Percentiles rank a stretch among this genome's conserved stretches.
Conservation (phyloP, 1,140 invertebrate species). For the Cherax destructor region DNA sequence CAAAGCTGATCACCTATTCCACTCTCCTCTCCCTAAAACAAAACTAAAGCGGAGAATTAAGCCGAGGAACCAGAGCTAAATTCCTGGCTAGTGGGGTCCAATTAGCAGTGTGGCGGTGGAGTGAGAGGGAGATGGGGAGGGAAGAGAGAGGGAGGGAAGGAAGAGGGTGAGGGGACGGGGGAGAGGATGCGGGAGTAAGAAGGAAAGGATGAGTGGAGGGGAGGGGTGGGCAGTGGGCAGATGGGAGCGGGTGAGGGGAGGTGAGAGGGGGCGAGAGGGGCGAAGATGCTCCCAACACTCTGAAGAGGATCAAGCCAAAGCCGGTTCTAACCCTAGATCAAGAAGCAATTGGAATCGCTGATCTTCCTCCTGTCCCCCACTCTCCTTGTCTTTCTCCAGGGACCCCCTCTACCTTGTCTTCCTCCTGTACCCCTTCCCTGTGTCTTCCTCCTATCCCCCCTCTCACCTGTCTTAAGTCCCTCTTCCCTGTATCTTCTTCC, state of each 20-base stretch:
- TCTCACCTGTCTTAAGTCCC: neutral
- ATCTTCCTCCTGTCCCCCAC: neutral
- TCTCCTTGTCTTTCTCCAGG: neutral
- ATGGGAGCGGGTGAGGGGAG: neutral
- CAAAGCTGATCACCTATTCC: too few relatives aligned
- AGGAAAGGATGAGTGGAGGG: neutral
- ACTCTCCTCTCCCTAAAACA: too few relatives aligned
- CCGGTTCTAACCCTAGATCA: slow-evolving; percentile 7
- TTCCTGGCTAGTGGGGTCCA: too few relatives aligned
- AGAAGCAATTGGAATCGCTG: slow-evolving; percentile 12
- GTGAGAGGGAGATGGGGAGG: too few relatives aligned
- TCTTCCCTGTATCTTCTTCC: neutral
- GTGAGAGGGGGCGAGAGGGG: neutral
- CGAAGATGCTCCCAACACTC: neutral
- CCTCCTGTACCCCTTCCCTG: neutral
- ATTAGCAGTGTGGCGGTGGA: neutral
- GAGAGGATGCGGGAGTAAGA: neutral
- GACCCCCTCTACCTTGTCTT: neutral
- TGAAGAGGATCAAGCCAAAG: neutral
- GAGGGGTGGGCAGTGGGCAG: too few relatives aligned
- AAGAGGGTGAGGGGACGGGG: neutral
- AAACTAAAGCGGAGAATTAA: too few relatives aligned
- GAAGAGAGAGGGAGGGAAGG: too few relatives aligned
- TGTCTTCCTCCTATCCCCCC: neutral
- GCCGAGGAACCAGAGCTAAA: too few relatives aligned